Conservation (phyloP, 1,140 invertebrate genomes). For the Ceratoteleas bidentatus region DNA sequence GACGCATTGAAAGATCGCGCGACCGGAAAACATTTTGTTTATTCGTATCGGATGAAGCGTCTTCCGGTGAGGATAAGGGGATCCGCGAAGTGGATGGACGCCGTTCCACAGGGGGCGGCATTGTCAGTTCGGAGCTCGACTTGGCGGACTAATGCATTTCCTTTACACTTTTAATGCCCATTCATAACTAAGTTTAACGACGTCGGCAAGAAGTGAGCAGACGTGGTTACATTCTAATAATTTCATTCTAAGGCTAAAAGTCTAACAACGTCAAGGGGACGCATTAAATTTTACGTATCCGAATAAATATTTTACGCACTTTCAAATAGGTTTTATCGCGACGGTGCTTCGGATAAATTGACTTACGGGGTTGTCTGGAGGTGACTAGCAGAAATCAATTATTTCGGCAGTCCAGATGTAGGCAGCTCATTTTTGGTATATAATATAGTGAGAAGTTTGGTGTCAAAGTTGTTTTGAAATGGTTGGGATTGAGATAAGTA, state of each 20-base stretch:
- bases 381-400: no score
- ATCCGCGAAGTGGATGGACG: conserved; percentile 69
- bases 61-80: conserved; percentile 63
- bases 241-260: conserved; percentile 64
- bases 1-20: conserved; percentile 52
- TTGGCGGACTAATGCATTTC: conserved; percentile 80
- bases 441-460: no score
- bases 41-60: conserved; percentile 69
- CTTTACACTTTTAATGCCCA: conserved; percentile 81
- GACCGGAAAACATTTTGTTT: conserved; percentile 66
- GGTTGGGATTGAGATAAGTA: no score
- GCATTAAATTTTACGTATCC: conserved; percentile 32
- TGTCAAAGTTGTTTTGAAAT: no score
- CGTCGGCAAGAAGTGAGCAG: conserved; percentile 72
- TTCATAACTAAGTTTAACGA: conserved; percentile 82
- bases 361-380: no score
- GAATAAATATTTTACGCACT: conserved; percentile 42
- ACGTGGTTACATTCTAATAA: conserved; percentile 79
- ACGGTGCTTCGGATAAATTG: no score
- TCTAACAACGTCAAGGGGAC: conserved; percentile 22
- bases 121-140: conserved; percentile 63
- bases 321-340: conserved; percentile 42
- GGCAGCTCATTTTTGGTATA: no score
- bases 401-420: no score
- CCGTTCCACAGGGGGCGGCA: conserved; percentile 70